phyloP scores from a whole-genome alignment of 2,797 vertebrate species.

The Phoxinus dragarum region DNA sequence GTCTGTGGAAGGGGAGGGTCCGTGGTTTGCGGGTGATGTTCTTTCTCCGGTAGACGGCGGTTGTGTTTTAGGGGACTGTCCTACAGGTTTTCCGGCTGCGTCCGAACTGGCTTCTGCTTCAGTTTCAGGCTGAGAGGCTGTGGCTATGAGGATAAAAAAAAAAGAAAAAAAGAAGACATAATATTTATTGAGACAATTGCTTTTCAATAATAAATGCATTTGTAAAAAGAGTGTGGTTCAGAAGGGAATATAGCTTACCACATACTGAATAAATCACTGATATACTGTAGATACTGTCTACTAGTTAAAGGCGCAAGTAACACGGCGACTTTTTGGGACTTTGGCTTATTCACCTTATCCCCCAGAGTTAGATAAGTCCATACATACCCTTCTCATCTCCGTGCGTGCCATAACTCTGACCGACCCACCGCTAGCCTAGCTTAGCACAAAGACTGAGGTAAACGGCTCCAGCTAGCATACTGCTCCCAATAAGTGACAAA shows the following conservation, averaged over 20 bases:
- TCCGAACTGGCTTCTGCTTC: constrained; percentile 87
- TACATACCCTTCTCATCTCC: too few species aligned
- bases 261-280: background rate
- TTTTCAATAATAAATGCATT: background rate
- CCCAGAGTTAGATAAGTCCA: too few species aligned
- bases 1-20: constrained; percentile 80
- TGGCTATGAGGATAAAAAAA: constrained; percentile 75
- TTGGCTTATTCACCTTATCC: too few species aligned
- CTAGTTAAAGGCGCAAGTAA: too few species aligned
- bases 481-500: too few species aligned
- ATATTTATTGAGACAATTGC: background rate
- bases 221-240: background rate
- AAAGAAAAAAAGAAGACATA: background rate
- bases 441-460: too few species aligned
- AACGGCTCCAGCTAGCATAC: too few species aligned
- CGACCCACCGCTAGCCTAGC: too few species aligned
- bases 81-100: constrained; percentile 82
- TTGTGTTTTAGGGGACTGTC: constrained; percentile 81
- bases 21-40: constrained; percentile 86
- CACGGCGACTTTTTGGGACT: too few species aligned
- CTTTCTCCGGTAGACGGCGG: constrained; percentile 77
- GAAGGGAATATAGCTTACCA: background rate
- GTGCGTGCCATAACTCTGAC: too few species aligned
- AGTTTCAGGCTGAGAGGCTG: constrained; percentile 92
- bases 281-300: background rate